Percentiles rank a stretch among this genome's conserved stretches.
These are phyloP conservation scores for Keiferia lycopersicella DNA, from an alignment of 2,888 invertebrate species.

Conservation along the genomic window DNA sequence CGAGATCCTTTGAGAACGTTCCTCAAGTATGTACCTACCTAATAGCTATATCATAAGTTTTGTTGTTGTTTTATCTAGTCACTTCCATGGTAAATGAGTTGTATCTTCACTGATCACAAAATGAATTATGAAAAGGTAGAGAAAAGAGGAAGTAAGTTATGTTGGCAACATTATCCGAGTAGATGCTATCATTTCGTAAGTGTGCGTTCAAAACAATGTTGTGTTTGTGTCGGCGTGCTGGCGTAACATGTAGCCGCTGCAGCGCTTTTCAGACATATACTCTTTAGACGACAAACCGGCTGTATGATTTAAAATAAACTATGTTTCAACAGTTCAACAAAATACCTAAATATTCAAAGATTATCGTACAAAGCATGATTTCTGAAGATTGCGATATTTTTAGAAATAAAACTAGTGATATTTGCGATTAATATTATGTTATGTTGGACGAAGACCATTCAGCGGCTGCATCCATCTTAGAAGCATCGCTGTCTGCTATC, in stretches of 20 bases:
- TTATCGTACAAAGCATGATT: no score
- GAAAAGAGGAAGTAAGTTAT: background rate
- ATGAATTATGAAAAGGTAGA: background rate
- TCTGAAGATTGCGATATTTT: no score
- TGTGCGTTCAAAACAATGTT: constrained; percentile 20
- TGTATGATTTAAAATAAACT: background rate
- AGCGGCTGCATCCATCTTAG: background rate
- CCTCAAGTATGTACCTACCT: background rate
- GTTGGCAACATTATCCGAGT: constrained; percentile 16
- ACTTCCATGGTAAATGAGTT: background rate
- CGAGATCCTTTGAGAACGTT: background rate
- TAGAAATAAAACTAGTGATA: no score
- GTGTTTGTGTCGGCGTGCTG: background rate
- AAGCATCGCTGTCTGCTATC: no score
- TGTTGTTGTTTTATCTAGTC: background rate
- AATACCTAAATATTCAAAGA: background rate
- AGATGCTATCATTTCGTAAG: background rate
- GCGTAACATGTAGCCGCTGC: background rate
- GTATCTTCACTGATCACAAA: no score
- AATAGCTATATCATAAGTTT: no score
- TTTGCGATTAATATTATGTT: no score
- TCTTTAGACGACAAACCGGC: constrained; percentile 3
- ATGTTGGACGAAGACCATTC: background rate
- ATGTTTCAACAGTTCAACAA: background rate
- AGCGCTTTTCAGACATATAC: background rate